Conservation (phyloP, 2,113 vertebrate genomes). For the Ptilorrhoa leucosticta region DNA sequence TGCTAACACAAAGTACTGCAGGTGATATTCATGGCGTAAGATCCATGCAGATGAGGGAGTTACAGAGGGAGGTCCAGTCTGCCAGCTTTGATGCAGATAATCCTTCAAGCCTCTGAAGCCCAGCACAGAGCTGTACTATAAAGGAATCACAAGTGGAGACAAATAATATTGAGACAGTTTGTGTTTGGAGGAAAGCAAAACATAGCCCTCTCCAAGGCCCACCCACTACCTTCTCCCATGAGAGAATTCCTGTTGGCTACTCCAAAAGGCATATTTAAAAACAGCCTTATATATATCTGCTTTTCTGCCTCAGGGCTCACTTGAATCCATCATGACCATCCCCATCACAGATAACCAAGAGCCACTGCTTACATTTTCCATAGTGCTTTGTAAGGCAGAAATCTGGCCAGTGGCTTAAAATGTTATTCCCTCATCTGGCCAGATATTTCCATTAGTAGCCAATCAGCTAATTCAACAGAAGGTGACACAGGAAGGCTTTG, state of each 20-base stretch:
- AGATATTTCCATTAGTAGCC: neutral
- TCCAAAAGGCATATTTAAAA: neutral
- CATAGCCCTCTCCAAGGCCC: neutral
- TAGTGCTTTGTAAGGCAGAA: neutral
- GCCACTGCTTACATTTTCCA: neutral
- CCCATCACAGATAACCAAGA: neutral
- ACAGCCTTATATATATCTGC: neutral
- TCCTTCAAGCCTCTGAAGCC: constrained; percentile 67
- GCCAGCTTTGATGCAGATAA: constrained; percentile 80
- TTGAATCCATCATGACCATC: neutral
- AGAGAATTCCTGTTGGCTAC: neutral
- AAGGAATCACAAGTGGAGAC: neutral
- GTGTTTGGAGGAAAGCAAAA: neutral
- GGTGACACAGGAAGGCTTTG: neutral
- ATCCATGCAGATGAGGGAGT: constrained; percentile 82
- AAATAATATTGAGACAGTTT: neutral
- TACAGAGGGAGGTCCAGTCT: constrained; percentile 66
- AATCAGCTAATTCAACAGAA: neutral
- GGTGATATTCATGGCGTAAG: constrained; percentile 87
- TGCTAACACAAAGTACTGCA: constrained; percentile 83
- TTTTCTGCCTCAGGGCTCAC: neutral
- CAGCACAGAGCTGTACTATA: constrained; percentile 71
- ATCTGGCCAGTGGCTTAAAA: neutral
- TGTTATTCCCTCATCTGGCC: neutral
- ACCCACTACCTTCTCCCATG: neutral